These are phyloP conservation scores for Teleogryllus oceanicus DNA, from an alignment of 2,888 invertebrate genomes.

Conservation along the genomic window DNA sequence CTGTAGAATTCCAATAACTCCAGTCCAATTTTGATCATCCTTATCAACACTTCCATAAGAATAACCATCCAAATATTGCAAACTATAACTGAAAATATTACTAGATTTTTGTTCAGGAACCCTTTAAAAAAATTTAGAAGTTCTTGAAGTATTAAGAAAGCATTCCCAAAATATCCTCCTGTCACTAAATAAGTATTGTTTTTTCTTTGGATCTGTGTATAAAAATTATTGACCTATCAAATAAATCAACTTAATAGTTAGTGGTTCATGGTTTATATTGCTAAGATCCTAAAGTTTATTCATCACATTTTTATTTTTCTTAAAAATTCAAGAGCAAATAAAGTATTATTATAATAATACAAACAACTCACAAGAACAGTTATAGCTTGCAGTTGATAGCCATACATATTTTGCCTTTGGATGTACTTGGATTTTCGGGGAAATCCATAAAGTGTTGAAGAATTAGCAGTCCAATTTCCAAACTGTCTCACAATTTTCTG, in stretches of 20 bases:
- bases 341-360: not conserved
- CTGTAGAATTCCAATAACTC: slow-evolving; percentile 28
- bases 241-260: not conserved
- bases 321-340: not conserved
- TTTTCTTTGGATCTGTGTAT: not conserved
- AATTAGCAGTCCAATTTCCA: not conserved
- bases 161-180: slow-evolving; percentile 28
- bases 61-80: slow-evolving; percentile 26
- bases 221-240: slow-evolving; percentile 25
- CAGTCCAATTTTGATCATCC: slow-evolving; percentile 24
- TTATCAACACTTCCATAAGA: slow-evolving; percentile 26
- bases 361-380: slow-evolving; percentile 23
- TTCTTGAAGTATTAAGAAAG: slow-evolving; percentile 22
- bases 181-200: not conserved
- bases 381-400: slow-evolving; percentile 20
- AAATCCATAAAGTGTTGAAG: not conserved
- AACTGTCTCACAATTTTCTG: not conserved
- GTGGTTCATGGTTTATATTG: too few species aligned
- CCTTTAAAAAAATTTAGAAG: slow-evolving; percentile 26
- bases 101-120: too few species aligned
- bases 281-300: too few species aligned
- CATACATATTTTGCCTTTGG: slow-evolving; percentile 19
- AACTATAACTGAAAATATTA: not conserved
- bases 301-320: too few species aligned
- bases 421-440: slow-evolving; percentile 12